A percentile compares a stretch with the other conserved stretches of the same genome.
Conservation (phyloP, 2,888 invertebrate species). For the Stenotaenia linearis region DNA sequence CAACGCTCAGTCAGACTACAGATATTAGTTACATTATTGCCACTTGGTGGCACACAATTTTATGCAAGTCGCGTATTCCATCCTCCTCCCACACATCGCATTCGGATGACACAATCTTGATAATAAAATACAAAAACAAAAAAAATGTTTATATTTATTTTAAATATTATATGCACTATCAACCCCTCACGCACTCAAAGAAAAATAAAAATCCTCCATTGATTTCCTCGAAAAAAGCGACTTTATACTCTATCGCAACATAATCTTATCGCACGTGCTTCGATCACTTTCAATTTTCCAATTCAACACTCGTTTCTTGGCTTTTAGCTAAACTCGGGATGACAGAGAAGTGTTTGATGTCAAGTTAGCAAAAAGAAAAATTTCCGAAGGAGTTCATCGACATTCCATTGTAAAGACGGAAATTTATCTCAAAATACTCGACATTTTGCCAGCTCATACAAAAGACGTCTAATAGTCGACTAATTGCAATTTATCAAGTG, state of each 20-base stretch:
- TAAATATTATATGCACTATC: neutral
- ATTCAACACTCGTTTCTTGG: neutral
- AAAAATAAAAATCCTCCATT: neutral
- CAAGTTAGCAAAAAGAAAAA: neutral
- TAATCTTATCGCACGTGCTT: neutral
- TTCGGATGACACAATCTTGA: too few relatives aligned
- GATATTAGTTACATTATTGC: too few relatives aligned
- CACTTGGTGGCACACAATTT: too few relatives aligned
- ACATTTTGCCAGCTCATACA: neutral
- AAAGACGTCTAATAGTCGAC: neutral
- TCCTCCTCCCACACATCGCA: too few relatives aligned
- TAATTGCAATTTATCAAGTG: constrained; percentile 13
- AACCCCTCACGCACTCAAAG: neutral
- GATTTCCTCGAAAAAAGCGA: neutral
- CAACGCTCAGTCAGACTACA: too few relatives aligned
- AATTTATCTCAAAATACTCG: neutral
- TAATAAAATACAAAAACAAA: too few relatives aligned
- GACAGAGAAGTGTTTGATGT: constrained; percentile 3
- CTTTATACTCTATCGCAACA: neutral
- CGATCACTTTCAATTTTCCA: constrained; percentile 11
- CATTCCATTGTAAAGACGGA: neutral
- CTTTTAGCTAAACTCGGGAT: neutral
- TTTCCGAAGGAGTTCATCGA: neutral
- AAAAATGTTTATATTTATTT: neutral
- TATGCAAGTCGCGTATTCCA: too few relatives aligned